Evolutionary conservation across 2,797 vertebrate genomes (phyloP), one percentile per base, ranked within the genome.

Genomic region (Benthosema pterotum): DNA sequence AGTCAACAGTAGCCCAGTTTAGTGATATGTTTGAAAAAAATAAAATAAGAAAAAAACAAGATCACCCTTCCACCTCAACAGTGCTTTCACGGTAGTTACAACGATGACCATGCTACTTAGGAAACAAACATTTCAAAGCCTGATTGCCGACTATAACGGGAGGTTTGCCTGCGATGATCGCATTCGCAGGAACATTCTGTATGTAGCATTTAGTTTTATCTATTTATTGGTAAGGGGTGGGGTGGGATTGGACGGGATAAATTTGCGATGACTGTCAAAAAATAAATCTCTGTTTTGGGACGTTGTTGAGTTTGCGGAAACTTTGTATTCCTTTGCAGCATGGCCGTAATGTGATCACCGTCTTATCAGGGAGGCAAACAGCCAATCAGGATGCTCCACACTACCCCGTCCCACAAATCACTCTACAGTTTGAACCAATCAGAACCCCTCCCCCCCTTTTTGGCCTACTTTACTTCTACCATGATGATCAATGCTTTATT

Each of bases 291-390:
- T 59, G 45, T 16, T 56, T 56, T 43, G 32, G 22, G 32, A 11
- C 11, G 9, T 45, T 15, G 8, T 45, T 15, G 8, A 25, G 49
- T 42, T n/a, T 17, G 18, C 47, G 12, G 42, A 49, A 25, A 32
- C 28, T n/a, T 28, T 46, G 28, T 50, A 22, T 7, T 54, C 51
- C 58, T 61, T 38, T 17, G 45, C 28, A 12, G 57, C 16, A 52
- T 77, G 75, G 72, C 82, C 66, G 67, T 63, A 75, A 65, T 56
- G 69, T 66, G 80, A 79, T 83, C 86, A 74, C 80, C 63, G 78
- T 82, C 77, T 81, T 88, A 86, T 91, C 88, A 91, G 90, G 89
- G 88, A 91, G 83, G 85, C 87, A 83, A 38, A 84, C 83, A 65
- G 80, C 85, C 84, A 91, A 81, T 89, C 86, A 90, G 83, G 84